Evolutionary conservation across 2,113 vertebrate genomes (phyloP).

Genomic region (Pycnonotus jocosus): DNA sequence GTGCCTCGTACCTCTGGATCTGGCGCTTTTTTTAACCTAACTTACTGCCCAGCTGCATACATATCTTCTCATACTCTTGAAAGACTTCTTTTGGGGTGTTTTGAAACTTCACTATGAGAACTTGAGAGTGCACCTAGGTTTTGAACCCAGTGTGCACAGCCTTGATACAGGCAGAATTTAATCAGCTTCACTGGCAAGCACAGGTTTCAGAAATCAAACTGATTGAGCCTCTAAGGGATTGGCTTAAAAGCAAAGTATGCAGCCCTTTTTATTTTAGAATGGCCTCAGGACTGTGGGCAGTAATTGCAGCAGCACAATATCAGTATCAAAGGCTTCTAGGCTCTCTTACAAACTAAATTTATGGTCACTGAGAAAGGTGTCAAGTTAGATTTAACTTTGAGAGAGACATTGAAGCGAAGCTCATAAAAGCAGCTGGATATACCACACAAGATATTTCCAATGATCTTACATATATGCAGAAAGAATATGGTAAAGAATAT

Average conservation of each 20-base stretch:
- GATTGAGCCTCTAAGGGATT: conserved; percentile 37
- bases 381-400: conserved; percentile 18
- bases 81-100: not conserved
- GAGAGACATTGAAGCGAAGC: not conserved
- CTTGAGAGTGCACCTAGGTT: not conserved
- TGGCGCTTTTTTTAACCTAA: not conserved
- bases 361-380: conserved; percentile 6
- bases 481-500: not conserved
- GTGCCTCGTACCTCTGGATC: not conserved
- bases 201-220: conserved; percentile 39
- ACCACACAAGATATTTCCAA: not conserved
- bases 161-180: conserved; percentile 17
- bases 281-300: not conserved
- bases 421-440: not conserved
- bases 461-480: not conserved
- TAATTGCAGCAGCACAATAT: conserved; percentile 21
- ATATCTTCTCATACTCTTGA: not conserved
- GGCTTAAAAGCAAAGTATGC: conserved; percentile 33
- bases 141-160: not conserved
- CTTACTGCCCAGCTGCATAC: not conserved
- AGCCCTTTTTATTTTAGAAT: conserved; percentile 33
- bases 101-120: not conserved
- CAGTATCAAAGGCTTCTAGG: conserved; percentile 28
- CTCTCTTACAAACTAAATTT: conserved; percentile 13
- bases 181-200: conserved; percentile 21